phyloP scores from a whole-genome alignment of 1,140 invertebrate species.

The Atopsyche davidsoni region DNA sequence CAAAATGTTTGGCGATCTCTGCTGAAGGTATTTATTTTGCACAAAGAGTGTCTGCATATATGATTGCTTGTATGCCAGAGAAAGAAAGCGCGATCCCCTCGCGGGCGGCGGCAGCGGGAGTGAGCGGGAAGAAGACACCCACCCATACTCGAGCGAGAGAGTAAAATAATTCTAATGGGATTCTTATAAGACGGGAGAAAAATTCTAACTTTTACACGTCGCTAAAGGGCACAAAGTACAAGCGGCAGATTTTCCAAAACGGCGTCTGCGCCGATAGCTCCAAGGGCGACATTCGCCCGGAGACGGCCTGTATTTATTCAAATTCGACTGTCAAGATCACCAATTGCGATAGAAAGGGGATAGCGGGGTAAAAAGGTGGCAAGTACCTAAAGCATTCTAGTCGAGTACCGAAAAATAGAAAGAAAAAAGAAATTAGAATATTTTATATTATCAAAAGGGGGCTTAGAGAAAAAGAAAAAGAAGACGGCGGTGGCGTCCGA shows the following conservation, averaged over 20 bases:
- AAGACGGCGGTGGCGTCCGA: slow-evolving; percentile 12
- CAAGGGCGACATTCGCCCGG: slow-evolving; percentile 7
- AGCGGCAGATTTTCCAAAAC: neutral
- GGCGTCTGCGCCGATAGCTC: neutral
- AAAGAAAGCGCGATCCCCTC: slow-evolving; percentile 2
- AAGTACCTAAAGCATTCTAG: slow-evolving; percentile 19
- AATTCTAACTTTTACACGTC: slow-evolving; percentile 9
- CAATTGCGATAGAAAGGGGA: slow-evolving; percentile 25
- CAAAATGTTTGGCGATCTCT: neutral
- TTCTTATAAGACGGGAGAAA: slow-evolving; percentile 27
- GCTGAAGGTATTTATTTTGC: slow-evolving; percentile 17
- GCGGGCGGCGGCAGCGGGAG: slow-evolving; percentile 4
- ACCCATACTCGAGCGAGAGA: slow-evolving; percentile 20
- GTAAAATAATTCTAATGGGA: slow-evolving; percentile 31
- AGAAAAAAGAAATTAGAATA: slow-evolving; percentile 31
- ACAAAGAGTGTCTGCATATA: slow-evolving; percentile 22
- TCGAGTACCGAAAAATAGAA: slow-evolving; percentile 15
- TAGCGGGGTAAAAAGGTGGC: slow-evolving; percentile 18
- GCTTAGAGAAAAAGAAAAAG: slow-evolving; percentile 10
- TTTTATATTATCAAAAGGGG: slow-evolving; percentile 28
- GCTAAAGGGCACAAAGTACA: slow-evolving; percentile 4
- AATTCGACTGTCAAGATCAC: slow-evolving; percentile 15
- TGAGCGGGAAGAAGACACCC: slow-evolving; percentile 12
- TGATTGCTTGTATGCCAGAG: slow-evolving; percentile 20
- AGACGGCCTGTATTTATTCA: neutral